phyloP scores from a whole-genome alignment of 1,140 invertebrate genomes.

The Arctopsyche grandis region DNA sequence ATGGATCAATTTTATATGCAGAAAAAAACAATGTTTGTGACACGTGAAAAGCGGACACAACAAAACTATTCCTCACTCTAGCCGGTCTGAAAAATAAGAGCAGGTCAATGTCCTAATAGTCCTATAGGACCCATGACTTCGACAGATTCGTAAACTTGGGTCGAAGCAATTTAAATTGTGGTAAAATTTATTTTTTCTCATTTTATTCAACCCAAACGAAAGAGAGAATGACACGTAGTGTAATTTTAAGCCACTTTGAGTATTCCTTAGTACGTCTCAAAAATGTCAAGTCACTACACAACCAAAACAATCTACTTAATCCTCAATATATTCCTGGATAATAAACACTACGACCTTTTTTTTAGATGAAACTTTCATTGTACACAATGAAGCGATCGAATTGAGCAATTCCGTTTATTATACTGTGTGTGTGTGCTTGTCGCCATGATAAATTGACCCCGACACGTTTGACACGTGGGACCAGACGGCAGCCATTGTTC shows the following conservation, averaged over 20 bases:
- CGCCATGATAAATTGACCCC: constrained; percentile 4
- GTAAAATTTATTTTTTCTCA: too few relatives aligned
- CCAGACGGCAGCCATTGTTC: constrained; percentile 11
- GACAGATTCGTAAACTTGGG: too few relatives aligned
- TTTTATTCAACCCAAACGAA: too few relatives aligned
- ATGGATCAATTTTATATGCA: not conserved
- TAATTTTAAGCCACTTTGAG: too few relatives aligned
- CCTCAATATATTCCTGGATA: too few relatives aligned
- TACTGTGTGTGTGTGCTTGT: not conserved
- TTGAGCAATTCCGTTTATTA: not conserved
- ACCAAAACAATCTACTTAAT: too few relatives aligned
- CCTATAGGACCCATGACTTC: too few relatives aligned
- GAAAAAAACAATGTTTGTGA: constrained; percentile 19
- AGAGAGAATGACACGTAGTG: too few relatives aligned
- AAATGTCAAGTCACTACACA: too few relatives aligned
- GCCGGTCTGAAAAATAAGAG: constrained; percentile 10
- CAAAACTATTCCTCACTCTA: not conserved
- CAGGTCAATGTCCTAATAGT: constrained; percentile 3
- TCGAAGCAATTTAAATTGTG: too few relatives aligned
- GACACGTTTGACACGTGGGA: constrained; percentile 24
- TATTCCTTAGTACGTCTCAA: too few relatives aligned
- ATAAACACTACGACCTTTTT: too few relatives aligned
- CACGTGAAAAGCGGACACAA: constrained; percentile 13
- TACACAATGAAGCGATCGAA: not conserved
- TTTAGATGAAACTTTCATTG: not conserved